Percentiles rank a stretch among this genome's conserved stretches.
Conservation (phyloP, 2,797 vertebrate genomes). For the Hydrocynus forskahlii region DNA sequence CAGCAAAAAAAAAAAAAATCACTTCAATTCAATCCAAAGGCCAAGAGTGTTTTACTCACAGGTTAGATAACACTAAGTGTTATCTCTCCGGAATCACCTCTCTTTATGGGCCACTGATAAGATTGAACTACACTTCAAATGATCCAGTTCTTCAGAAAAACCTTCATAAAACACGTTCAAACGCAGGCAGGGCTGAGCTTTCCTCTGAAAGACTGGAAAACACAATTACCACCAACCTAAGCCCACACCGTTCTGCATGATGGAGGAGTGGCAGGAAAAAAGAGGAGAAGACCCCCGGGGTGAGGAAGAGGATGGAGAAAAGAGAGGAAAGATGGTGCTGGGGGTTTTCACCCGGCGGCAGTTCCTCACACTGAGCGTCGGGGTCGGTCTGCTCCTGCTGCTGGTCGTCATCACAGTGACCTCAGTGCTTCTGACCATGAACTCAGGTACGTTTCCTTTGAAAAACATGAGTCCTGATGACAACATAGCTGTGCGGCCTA, state of each 20-base stretch:
- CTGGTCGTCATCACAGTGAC: constrained; percentile 55
- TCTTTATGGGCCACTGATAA: constrained; percentile 52
- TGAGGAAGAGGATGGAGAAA: constrained; percentile 32
- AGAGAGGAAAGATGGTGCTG: constrained; percentile 38
- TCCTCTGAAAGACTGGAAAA: background rate
- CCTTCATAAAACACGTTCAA: background rate
- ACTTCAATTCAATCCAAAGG: background rate
- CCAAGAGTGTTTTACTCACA: constrained; percentile 5
- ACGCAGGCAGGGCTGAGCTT: background rate
- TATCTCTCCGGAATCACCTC: background rate
- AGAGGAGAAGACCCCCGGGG: background rate
- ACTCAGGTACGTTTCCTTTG: constrained; percentile 53
- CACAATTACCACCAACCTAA: constrained; percentile 6
- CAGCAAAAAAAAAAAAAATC: background rate
- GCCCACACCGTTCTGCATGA: background rate
- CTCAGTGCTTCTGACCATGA: constrained; percentile 53
- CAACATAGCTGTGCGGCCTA: no score
- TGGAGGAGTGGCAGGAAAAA: constrained; percentile 43
- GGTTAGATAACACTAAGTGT: constrained; percentile 28
- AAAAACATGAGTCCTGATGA: no score
- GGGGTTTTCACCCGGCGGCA: constrained; percentile 59
- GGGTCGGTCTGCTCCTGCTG: constrained; percentile 57
- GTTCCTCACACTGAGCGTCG: constrained; percentile 56
- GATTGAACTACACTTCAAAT: constrained; percentile 21
- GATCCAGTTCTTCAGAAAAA: background rate